Conservation (phyloP, 2,888 invertebrate genomes). For the Hermodice carunculata region DNA sequence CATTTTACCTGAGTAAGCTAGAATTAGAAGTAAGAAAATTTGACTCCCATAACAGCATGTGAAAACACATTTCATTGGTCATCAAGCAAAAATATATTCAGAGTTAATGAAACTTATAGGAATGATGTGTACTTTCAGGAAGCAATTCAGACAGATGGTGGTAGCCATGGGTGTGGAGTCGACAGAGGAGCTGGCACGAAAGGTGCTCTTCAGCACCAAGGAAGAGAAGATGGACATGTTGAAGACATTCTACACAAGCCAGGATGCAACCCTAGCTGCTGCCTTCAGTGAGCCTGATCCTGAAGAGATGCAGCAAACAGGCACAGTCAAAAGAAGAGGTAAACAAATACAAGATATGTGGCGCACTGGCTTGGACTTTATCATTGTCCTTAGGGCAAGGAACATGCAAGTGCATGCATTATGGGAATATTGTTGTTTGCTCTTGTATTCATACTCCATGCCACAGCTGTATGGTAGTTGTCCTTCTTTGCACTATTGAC, state of each 20-base stretch:
- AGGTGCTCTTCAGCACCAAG: background rate
- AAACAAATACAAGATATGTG: too few species aligned
- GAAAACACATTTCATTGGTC: background rate
- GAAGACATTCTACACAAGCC: background rate
- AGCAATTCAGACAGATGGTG: conserved; percentile 5
- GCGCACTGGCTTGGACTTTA: too few species aligned
- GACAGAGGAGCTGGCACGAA: background rate
- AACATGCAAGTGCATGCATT: too few species aligned
- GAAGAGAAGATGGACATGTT: background rate
- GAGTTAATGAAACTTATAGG: background rate
- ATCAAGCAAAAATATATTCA: background rate
- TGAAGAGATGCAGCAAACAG: too few species aligned
- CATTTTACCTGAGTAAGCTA: too few species aligned
- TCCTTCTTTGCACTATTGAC: too few species aligned
- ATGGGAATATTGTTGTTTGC: too few species aligned
- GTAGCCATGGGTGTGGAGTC: background rate
- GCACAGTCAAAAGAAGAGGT: too few species aligned
- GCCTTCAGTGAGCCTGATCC: background rate
- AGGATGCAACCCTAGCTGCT: background rate
- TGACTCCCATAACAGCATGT: background rate
- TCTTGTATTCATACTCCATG: too few species aligned
- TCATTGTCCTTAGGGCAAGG: too few species aligned
- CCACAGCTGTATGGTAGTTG: too few species aligned
- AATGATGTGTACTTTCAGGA: background rate
- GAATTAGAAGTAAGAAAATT: too few species aligned